These are phyloP conservation scores for Machimus rusticus DNA, from an alignment of 2,888 invertebrate genomes.

Conservation along the genomic window DNA sequence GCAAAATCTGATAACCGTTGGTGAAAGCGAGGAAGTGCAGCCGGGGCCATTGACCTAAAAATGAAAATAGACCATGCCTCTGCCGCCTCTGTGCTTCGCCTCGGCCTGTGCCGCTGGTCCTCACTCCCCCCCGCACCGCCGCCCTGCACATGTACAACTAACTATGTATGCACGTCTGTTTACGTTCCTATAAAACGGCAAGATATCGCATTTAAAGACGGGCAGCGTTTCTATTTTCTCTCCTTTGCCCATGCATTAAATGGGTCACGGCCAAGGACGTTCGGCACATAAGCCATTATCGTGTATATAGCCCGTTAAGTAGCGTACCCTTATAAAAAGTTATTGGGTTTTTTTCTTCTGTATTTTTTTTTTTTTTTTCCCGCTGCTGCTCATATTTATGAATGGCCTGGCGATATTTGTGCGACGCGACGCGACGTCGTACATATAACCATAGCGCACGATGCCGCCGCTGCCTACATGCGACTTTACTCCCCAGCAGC, in stretches of 20 bases:
- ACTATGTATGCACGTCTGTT: constrained; percentile 33
- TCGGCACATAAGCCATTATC: constrained; percentile 46
- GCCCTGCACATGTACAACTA: neutral
- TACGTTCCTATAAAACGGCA: constrained; percentile 41
- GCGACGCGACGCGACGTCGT: constrained; percentile 4
- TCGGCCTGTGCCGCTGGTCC: neutral
- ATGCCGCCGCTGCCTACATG: neutral
- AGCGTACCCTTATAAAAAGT: constrained; percentile 46
- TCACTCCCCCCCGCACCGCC: neutral
- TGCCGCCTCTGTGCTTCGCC: neutral
- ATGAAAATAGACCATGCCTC: constrained; percentile 40
- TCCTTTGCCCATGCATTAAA: constrained; percentile 39
- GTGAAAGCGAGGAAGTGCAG: constrained; percentile 40
- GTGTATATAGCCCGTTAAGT: constrained; percentile 50
- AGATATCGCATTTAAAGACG: constrained; percentile 41
- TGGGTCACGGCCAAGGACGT: constrained; percentile 40
- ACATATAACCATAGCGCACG: constrained; percentile 9
- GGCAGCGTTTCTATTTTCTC: constrained; percentile 39
- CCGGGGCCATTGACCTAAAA: constrained; percentile 39
- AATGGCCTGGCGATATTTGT: constrained; percentile 36
- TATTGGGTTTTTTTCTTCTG: constrained; percentile 8
- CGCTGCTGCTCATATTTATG: constrained; percentile 30
- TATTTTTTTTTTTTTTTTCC: neutral
- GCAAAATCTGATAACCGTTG: constrained; percentile 40
- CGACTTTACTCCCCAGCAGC: neutral